Percentiles rank a stretch among this genome's conserved stretches.
These are phyloP conservation scores for Heliconius nattereri DNA, from an alignment of 1,140 invertebrate genomes.

Conservation along the genomic window DNA sequence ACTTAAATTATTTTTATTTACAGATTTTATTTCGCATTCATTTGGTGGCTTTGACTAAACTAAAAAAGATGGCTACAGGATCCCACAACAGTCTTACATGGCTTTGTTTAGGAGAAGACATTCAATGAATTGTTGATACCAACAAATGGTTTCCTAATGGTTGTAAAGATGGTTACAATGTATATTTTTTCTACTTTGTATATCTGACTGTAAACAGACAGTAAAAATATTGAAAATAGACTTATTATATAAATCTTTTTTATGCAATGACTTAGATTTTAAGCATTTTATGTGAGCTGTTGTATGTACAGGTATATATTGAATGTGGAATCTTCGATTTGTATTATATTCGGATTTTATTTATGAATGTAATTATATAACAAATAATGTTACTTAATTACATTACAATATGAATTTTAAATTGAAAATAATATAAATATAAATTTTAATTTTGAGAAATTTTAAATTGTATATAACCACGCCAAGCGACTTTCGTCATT, in stretches of 20 bases:
- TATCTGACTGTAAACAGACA: constrained; percentile 63
- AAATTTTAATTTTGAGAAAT: not conserved
- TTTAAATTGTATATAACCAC: constrained; percentile 42
- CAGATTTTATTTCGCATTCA: constrained; percentile 47
- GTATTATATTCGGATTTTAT: constrained; percentile 13
- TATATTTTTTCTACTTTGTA: constrained; percentile 80
- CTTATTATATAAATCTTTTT: constrained; percentile 56
- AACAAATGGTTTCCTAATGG: constrained; percentile 38
- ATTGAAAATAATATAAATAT: too few relatives aligned
- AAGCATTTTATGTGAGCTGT: constrained; percentile 52
- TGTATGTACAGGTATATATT: constrained; percentile 40
- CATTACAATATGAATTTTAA: constrained; percentile 1
- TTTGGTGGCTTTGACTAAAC: constrained; percentile 40
- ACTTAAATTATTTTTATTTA: constrained; percentile 34
- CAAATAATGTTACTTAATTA: not conserved
- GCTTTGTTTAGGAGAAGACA: constrained; percentile 27
- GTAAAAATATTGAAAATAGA: constrained; percentile 58
- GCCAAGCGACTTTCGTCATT: constrained; percentile 51
- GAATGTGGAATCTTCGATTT: not conserved
- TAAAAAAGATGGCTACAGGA: constrained; percentile 29
- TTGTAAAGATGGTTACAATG: constrained; percentile 64
- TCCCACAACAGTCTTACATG: constrained; percentile 22
- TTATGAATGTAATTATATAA: constrained; percentile 13
- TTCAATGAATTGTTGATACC: constrained; percentile 25
- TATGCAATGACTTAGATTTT: constrained; percentile 62